Percentiles rank a stretch among this genome's conserved stretches.
Evolutionary conservation across 2,113 vertebrate genomes (phyloP).

Genomic region (Castor canadensis): DNA sequence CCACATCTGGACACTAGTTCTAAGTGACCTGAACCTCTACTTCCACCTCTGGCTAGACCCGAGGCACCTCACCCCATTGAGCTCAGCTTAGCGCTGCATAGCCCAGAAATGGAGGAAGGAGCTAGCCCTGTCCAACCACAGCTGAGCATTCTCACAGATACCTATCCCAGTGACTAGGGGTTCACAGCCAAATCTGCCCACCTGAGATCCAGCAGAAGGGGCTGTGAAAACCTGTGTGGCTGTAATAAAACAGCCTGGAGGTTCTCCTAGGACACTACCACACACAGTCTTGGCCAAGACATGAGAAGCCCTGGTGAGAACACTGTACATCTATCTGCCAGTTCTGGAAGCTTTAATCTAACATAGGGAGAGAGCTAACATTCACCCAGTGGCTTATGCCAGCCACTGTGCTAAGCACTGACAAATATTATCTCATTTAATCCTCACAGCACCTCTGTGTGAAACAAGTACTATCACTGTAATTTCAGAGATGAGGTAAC

Average conservation of each 20-base stretch:
- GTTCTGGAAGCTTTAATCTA: not conserved
- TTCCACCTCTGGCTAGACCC: not conserved
- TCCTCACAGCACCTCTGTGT: not conserved
- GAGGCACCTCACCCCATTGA: not conserved
- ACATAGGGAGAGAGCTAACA: not conserved
- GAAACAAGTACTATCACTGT: not conserved
- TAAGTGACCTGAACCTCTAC: not conserved
- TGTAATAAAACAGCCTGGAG: slow-evolving; percentile 18
- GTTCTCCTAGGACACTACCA: not conserved
- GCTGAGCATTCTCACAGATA: not conserved
- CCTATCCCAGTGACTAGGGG: not conserved
- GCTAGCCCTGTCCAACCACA: not conserved
- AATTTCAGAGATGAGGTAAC: not conserved
- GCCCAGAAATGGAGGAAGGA: not conserved
- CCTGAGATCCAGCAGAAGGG: not conserved
- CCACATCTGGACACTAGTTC: not conserved
- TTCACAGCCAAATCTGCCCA: not conserved
- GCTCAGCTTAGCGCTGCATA: not conserved
- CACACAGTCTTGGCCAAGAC: not conserved
- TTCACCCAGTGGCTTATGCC: not conserved
- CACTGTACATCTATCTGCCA: not conserved
- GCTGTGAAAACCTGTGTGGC: not conserved
- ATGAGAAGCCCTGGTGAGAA: not conserved
- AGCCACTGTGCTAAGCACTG: not conserved
- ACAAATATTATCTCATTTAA: not conserved